These are phyloP conservation scores for Drosophila lacertosa DNA, from an alignment of 1,140 invertebrate genomes.

Conservation along the genomic window DNA sequence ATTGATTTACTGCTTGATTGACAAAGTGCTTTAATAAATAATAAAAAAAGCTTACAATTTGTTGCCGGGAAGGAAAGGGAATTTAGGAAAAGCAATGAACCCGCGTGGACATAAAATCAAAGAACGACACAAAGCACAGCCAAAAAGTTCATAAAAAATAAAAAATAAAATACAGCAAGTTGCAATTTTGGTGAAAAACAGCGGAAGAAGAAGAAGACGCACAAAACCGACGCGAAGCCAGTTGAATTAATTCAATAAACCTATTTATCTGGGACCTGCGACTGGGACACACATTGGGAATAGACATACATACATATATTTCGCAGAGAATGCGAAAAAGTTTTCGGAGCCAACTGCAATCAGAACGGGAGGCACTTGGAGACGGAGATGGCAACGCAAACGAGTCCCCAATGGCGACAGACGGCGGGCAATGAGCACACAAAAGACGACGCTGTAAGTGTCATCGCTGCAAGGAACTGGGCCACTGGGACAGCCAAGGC, in stretches of 20 bases:
- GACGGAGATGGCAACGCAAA: conserved; percentile 64
- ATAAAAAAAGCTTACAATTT: not conserved
- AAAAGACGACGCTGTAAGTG: conserved; percentile 75
- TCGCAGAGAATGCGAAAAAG: conserved; percentile 74
- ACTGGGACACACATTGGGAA: conserved; percentile 22
- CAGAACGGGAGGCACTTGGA: conserved; percentile 44
- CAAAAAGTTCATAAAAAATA: conserved; percentile 33
- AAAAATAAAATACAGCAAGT: conserved; percentile 36
- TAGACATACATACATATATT: conserved; percentile 47
- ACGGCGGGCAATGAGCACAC: conserved; percentile 66
- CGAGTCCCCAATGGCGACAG: conserved; percentile 75
- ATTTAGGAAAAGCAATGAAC: conserved; percentile 23
- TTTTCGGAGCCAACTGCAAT: conserved; percentile 72
- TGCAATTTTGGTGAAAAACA: conserved; percentile 47
- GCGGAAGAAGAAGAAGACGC: conserved; percentile 20
- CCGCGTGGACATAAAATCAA: conserved; percentile 31
- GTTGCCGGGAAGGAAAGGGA: no score
- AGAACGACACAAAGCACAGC: conserved; percentile 48
- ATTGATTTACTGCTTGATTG: conserved; percentile 4
- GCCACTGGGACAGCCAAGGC: conserved; percentile 64
- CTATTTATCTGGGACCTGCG: conserved; percentile 63
- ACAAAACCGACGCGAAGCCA: conserved; percentile 25
- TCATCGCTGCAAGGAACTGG: conserved; percentile 73
- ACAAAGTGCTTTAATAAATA: not conserved
- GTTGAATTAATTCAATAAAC: conserved; percentile 78